Evolutionary conservation across 2,113 vertebrate genomes (phyloP).

Genomic region (Edolisoma coerulescens): DNA sequence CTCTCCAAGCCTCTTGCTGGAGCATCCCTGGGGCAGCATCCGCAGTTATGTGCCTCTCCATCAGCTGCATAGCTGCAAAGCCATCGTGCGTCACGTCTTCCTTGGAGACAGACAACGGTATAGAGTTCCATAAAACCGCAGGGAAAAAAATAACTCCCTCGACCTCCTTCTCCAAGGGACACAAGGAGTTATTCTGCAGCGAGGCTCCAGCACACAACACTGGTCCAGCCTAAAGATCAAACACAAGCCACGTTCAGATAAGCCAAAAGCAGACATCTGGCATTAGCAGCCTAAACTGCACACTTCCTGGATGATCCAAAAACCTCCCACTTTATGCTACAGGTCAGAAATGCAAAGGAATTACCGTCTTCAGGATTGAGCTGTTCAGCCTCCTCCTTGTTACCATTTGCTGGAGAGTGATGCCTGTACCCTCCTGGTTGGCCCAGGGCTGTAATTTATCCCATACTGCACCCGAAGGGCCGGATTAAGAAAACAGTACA

Average conservation of each 20-base stretch:
- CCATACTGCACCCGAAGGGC: background rate
- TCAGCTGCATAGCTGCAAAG: slow-evolving; percentile 30
- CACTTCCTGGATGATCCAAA: background rate
- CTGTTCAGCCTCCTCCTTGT: background rate
- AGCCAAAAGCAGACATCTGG: slow-evolving; percentile 15
- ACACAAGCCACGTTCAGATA: background rate
- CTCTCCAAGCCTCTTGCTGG: background rate
- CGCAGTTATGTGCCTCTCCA: background rate
- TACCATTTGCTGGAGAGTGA: background rate
- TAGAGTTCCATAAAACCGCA: slow-evolving; percentile 34
- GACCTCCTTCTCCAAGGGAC: background rate
- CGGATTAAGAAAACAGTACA: background rate
- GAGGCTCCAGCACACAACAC: background rate
- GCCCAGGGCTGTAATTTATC: background rate
- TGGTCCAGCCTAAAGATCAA: background rate
- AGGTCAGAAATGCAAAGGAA: background rate
- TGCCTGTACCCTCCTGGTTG: background rate
- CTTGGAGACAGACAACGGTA: slow-evolving; percentile 8
- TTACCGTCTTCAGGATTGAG: background rate
- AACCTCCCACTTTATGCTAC: background rate
- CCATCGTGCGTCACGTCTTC: slow-evolving; percentile 40
- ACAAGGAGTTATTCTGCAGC: background rate
- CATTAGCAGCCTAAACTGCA: background rate
- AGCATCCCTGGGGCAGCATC: background rate
- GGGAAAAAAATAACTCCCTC: background rate